Conservation (phyloP, 2,113 vertebrate species). For the Ancistrus triradiatus region DNA sequence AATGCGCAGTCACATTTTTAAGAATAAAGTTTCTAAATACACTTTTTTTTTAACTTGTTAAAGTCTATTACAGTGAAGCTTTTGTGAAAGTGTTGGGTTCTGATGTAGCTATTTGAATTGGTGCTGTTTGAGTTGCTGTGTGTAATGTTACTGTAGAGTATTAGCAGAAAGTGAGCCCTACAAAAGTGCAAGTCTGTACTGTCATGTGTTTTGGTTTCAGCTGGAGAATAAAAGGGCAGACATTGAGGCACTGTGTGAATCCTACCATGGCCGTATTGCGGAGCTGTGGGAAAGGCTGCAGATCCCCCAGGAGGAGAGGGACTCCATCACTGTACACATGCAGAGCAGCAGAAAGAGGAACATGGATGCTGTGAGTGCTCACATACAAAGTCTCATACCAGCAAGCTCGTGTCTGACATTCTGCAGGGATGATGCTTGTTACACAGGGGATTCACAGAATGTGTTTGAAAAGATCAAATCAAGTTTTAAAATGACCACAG, state of each 20-base stretch:
- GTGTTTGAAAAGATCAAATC: no score
- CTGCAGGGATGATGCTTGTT: neutral
- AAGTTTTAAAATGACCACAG: no score
- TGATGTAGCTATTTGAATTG: no score
- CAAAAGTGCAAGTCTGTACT: neutral
- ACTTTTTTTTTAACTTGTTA: no score
- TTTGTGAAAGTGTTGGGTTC: no score
- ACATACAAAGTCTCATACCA: no score
- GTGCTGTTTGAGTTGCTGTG: no score
- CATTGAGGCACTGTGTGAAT: slow-evolving; percentile 68
- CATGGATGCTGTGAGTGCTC: slow-evolving; percentile 76
- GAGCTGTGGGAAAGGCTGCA: slow-evolving; percentile 84
- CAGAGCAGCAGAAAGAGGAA: slow-evolving; percentile 67
- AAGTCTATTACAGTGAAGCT: no score
- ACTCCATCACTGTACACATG: slow-evolving; percentile 63
- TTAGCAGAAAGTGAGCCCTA: no score
- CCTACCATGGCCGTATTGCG: slow-evolving; percentile 70
- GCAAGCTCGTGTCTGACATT: neutral
- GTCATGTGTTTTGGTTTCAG: slow-evolving; percentile 53
- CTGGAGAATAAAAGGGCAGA: slow-evolving; percentile 72
- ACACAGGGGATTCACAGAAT: no score
- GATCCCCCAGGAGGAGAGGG: slow-evolving; percentile 73
- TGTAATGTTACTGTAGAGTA: neutral
- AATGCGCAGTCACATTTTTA: no score
- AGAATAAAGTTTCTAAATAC: no score